These are phyloP conservation scores for Erethizon dorsatum DNA, from an alignment of 2,797 vertebrate genomes.

Conservation along the genomic window DNA sequence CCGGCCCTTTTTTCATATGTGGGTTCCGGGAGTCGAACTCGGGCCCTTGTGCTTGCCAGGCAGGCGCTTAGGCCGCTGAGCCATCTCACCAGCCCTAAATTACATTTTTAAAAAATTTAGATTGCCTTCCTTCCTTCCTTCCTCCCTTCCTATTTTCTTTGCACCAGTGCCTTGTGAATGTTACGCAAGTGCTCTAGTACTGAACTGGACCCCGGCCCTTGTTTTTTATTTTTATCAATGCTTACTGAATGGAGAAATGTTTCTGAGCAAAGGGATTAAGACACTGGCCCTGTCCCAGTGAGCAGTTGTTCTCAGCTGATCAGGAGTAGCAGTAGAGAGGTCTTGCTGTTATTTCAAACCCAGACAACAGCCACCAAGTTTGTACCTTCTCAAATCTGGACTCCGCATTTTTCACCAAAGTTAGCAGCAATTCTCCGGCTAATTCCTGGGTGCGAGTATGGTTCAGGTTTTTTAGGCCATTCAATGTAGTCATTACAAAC, in stretches of 20 bases:
- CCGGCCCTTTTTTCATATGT: too few species aligned
- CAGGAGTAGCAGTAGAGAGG: background rate
- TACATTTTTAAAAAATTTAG: background rate
- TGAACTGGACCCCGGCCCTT: background rate
- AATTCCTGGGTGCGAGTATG: constrained; percentile 46
- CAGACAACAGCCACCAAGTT: background rate
- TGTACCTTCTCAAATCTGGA: constrained; percentile 83
- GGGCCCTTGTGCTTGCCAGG: too few species aligned
- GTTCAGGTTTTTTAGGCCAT: constrained; percentile 72
- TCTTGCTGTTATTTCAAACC: background rate
- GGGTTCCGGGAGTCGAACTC: too few species aligned
- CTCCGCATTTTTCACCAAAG: constrained; percentile 72
- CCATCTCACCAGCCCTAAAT: background rate
- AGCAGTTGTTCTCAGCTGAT: background rate
- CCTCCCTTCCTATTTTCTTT: background rate
- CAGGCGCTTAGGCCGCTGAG: too few species aligned
- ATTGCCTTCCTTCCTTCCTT: background rate
- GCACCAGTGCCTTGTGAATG: background rate
- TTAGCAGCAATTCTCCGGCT: constrained; percentile 80
- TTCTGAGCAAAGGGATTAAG: background rate
- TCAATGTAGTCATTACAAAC: constrained; percentile 80
- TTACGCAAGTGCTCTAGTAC: background rate
- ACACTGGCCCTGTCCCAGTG: background rate
- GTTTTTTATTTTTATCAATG: constrained; percentile 21
- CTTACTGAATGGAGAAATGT: background rate